A percentile compares a stretch with the other conserved stretches of the same genome.
Evolutionary conservation across 1,140 invertebrate genomes (phyloP).

Genomic region (Heterodera schachtii): DNA sequence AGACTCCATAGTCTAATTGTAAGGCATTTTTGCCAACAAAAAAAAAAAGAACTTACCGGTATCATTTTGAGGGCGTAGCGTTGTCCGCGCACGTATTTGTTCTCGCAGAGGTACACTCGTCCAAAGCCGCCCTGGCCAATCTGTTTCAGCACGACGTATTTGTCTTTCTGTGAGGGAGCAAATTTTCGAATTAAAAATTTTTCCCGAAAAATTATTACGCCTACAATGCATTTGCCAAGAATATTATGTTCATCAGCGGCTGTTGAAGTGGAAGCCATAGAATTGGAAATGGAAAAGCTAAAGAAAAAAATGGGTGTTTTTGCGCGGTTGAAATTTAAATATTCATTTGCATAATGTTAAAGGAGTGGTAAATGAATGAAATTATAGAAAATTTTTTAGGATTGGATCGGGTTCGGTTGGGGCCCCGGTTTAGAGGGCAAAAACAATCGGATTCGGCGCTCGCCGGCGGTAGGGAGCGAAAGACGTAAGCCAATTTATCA

Average conservation of each 20-base stretch:
- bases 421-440: too few relatives aligned
- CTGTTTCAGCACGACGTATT: neutral
- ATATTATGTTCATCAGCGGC: neutral
- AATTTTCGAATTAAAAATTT: neutral
- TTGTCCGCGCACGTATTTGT: constrained; percentile 17
- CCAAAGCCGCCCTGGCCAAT: constrained; percentile 37
- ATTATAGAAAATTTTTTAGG: too few relatives aligned
- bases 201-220: neutral
- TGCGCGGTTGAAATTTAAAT: too few relatives aligned
- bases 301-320: too few relatives aligned
- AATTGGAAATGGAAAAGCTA: neutral
- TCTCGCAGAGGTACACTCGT: constrained; percentile 18
- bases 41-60: neutral
- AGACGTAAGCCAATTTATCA: too few relatives aligned
- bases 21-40: neutral
- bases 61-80: constrained; percentile 26
- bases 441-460: too few relatives aligned
- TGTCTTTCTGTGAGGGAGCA: neutral
- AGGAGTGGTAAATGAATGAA: too few relatives aligned
- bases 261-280: neutral
- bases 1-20: neutral
- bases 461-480: too few relatives aligned
- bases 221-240: constrained; percentile 9
- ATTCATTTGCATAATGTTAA: too few relatives aligned
- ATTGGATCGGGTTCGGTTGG: too few relatives aligned